These are phyloP conservation scores for Neodiprion fabricii DNA, from an alignment of 1,140 invertebrate species.

Conservation along the genomic window DNA sequence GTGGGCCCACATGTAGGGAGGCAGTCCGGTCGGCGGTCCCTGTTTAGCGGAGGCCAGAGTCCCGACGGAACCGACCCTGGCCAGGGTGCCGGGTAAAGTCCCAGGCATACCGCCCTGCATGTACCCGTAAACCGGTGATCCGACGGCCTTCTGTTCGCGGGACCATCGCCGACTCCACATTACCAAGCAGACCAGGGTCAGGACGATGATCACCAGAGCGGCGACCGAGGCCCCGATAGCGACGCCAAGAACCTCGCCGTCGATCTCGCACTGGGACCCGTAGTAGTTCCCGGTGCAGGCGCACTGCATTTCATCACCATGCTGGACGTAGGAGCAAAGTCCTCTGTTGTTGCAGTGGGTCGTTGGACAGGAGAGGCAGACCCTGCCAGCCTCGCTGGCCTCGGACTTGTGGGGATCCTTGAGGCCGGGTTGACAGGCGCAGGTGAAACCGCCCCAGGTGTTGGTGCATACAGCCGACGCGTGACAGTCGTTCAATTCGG, in stretches of 20 bases:
- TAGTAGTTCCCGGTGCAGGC: conserved; percentile 87
- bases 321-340: conserved; percentile 72
- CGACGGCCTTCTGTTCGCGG: conserved; percentile 81
- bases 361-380: conserved; percentile 78
- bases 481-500: conserved; percentile 92
- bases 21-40: conserved; percentile 53
- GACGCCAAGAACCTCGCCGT: conserved; percentile 89
- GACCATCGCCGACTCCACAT: conserved; percentile 93
- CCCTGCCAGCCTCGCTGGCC: conserved; percentile 70
- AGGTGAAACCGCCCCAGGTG: conserved; percentile 87
- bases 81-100: conserved; percentile 52
- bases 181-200: conserved; percentile 85
- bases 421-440: conserved; percentile 81
- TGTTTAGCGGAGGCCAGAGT: conserved; percentile 65
- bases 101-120: conserved; percentile 72
- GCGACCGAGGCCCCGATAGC: conserved; percentile 88
- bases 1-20: conserved; percentile 75
- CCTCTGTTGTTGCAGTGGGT: conserved; percentile 85
- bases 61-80: conserved; percentile 61
- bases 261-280: conserved; percentile 86
- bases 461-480: conserved; percentile 86
- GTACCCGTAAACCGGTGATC: conserved; percentile 83
- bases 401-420: conserved; percentile 75
- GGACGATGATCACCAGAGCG: conserved; percentile 85
- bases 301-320: conserved; percentile 78